A percentile compares a stretch with the other conserved stretches of the same genome.
Evolutionary conservation across 2,797 vertebrate genomes (phyloP).

Genomic region (Parotocinclus haroldoi): DNA sequence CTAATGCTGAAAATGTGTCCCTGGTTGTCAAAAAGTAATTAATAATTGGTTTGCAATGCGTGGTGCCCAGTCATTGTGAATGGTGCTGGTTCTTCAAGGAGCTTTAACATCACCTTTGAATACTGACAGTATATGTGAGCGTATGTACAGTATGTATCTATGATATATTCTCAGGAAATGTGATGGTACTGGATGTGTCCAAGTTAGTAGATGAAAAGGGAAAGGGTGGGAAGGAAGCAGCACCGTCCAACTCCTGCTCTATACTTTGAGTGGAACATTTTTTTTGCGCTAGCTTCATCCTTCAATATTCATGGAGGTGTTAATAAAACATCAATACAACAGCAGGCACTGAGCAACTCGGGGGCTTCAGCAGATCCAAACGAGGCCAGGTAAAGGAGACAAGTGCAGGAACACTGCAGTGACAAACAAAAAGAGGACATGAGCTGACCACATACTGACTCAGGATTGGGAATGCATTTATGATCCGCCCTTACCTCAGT

Average conservation of each 20-base stretch:
- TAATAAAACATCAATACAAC: constrained; percentile 71
- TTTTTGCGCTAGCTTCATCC: constrained; percentile 58
- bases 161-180: not conserved
- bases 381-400: constrained; percentile 11
- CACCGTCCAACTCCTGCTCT: constrained; percentile 42
- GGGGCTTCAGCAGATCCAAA: constrained; percentile 16
- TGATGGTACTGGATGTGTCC: not conserved
- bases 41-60: no score
- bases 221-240: constrained; percentile 32
- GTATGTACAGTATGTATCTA: no score
- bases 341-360: constrained; percentile 13
- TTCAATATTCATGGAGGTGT: constrained; percentile 67
- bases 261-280: constrained; percentile 58
- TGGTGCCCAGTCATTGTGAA: no score
- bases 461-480: no score
- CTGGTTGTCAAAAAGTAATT: no score
- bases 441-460: no score
- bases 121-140: no score
- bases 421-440: not conserved
- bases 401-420: not conserved
- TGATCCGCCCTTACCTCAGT: no score
- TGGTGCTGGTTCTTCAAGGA: no score
- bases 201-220: not conserved
- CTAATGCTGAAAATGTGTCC: no score
- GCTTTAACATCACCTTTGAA: no score